A percentile compares a stretch with the other conserved stretches of the same genome.
Conservation (phyloP, 1,140 invertebrate genomes). For the Drosophila erecta region DNA sequence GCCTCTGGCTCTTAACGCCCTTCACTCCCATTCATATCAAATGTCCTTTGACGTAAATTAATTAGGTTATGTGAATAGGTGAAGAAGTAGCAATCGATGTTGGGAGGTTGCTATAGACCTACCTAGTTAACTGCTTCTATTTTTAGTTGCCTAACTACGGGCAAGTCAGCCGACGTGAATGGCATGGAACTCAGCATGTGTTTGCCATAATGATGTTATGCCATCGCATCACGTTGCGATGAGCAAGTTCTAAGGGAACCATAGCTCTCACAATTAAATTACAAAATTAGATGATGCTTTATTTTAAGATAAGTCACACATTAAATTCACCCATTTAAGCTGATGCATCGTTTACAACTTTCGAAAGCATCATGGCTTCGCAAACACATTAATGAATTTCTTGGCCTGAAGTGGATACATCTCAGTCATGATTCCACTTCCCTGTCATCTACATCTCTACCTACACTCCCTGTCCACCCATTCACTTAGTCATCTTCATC, state of each 20-base stretch:
- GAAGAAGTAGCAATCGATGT: background rate
- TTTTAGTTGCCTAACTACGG: conserved; percentile 48
- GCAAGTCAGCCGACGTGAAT: conserved; percentile 1
- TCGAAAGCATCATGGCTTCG: too few species aligned
- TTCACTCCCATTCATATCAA: conserved; percentile 59
- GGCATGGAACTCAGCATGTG: conserved; percentile 17
- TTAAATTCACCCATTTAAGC: too few species aligned
- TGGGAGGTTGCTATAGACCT: background rate
- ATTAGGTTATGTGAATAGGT: conserved; percentile 70
- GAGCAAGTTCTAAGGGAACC: background rate
- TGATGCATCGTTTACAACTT: too few species aligned
- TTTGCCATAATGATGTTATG: conserved; percentile 1
- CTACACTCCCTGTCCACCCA: background rate
- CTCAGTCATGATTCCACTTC: background rate
- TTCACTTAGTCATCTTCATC: conserved; percentile 14
- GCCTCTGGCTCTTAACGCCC: conserved; percentile 48
- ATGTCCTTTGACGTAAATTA: conserved; percentile 80
- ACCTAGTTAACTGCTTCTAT: conserved; percentile 65
- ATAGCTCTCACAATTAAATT: too few species aligned
- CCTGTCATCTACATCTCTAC: background rate
- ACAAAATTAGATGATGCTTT: too few species aligned
- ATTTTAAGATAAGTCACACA: too few species aligned
- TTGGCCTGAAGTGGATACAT: too few species aligned
- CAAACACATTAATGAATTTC: too few species aligned
- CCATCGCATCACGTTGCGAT: background rate